Conservation (phyloP, 2,797 vertebrate genomes). For the Thripadectes ignobilis region DNA sequence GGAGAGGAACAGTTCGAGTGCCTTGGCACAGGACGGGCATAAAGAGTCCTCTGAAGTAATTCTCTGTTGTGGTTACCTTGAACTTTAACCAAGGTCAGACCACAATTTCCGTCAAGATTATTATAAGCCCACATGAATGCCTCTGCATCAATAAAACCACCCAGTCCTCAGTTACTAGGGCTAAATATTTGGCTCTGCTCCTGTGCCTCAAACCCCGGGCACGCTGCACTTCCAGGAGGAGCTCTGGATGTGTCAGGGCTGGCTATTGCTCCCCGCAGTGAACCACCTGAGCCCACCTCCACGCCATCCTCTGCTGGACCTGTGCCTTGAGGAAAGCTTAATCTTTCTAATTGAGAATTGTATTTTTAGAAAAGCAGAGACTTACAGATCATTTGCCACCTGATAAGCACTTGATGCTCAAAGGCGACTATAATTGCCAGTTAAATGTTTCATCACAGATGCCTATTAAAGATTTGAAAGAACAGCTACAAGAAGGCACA, state of each 20-base stretch:
- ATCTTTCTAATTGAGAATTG: fast-evolving
- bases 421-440: constrained; percentile 8
- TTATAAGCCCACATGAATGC: constrained; percentile 35
- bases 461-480: background rate
- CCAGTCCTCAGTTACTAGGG: background rate
- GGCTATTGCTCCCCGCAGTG: background rate
- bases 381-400: background rate
- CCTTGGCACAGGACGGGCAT: background rate
- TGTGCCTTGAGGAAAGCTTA: background rate
- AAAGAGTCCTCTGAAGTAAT: background rate
- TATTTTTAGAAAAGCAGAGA: background rate
- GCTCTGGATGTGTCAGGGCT: background rate
- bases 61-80: background rate
- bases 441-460: background rate
- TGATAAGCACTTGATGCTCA: background rate
- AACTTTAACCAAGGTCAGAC: constrained; percentile 21
- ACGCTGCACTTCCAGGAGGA: background rate
- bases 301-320: background rate
- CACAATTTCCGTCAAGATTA: background rate
- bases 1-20: background rate
- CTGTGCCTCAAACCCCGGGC: background rate
- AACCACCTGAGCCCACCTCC: background rate
- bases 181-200: background rate
- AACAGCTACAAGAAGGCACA: background rate
- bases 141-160: constrained; percentile 19